phyloP scores from a whole-genome alignment of 2,888 invertebrate species.

The Mythimna vitellina region DNA sequence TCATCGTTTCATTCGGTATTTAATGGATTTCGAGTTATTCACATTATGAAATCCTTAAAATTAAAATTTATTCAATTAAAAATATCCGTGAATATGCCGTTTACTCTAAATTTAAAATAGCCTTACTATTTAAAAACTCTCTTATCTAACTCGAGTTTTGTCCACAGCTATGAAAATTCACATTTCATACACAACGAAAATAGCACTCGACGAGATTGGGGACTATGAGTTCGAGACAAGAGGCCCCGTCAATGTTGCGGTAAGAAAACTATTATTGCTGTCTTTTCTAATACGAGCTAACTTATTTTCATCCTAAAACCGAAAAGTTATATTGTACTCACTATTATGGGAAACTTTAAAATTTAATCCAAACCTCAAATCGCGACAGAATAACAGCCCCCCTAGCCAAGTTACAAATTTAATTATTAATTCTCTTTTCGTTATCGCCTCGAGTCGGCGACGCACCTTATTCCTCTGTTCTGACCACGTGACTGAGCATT shows the following conservation, averaged over 20 bases:
- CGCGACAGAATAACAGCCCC: no score
- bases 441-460: no score
- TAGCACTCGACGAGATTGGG: slow-evolving; percentile 87
- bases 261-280: slow-evolving; percentile 55
- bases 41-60: no score
- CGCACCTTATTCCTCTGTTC: no score
- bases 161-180: slow-evolving; percentile 91
- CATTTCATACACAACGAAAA: slow-evolving; percentile 90
- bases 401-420: no score
- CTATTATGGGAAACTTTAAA: no score
- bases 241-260: slow-evolving; percentile 84
- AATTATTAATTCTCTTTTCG: no score
- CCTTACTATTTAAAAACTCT: no score
- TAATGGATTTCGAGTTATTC: no score
- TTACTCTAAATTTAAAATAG: background rate
- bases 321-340: background rate
- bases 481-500: no score
- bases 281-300: background rate
- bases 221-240: slow-evolving; percentile 84
- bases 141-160: slow-evolving; percentile 3
- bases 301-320: background rate
- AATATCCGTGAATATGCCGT: background rate
- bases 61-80: background rate
- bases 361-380: no score
- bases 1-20: no score